Base-by-base conservation (phyloP, 1,140 invertebrate genomes). In the Formica exsecta region DNA sequence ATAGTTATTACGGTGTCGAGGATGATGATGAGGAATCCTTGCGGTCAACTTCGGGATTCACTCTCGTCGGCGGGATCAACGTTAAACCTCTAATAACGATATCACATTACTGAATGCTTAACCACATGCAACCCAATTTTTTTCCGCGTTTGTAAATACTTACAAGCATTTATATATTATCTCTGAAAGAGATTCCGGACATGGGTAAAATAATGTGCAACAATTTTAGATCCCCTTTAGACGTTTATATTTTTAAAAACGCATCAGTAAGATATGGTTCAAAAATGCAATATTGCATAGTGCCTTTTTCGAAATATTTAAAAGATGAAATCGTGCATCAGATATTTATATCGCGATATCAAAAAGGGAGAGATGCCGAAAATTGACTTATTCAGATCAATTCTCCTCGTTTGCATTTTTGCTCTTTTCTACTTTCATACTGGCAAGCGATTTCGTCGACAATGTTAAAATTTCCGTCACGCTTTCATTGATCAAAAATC, bases 321-420 rank as follows among this genome's bases (percentile, higher is more conserved):
- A 77, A 25, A 0, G n/a, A 66, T 32, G 44, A 66, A 80, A 80
- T 70, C 38, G 32, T 6, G 13, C 36, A 29, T 22, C 29, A 32
- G 5, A 41, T 22, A n/a, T 29, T 76, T 76, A 61, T 76, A 7
- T 11, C 3, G 32, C 3, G 25, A 29, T 8, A 16, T 61, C 22
- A 11, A 71, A 19, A 65, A 68, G 29, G 22, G 59, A 75, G 65
- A 79, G 44, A 59, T 65, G 74, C 48, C 74, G 91, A 94, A 94
- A 94, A 94, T 94, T 94, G 93, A 92, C 91, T 93, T 94, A 94
- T 93, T 92, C 92, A 2, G 2, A 32, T 91, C 89, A 92, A 89
- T 81, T 91, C 88, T 77, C 62, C 76, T 57, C 36, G 22, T 16
- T 22, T 44, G 32, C n/a, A 16, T 57, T 68, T 51, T 62, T 75